A percentile compares a stretch with the other conserved stretches of the same genome.
Evolutionary conservation across 92 coral and sea anemone species (phyloP).

Genomic region (Phenganax marumi): DNA sequence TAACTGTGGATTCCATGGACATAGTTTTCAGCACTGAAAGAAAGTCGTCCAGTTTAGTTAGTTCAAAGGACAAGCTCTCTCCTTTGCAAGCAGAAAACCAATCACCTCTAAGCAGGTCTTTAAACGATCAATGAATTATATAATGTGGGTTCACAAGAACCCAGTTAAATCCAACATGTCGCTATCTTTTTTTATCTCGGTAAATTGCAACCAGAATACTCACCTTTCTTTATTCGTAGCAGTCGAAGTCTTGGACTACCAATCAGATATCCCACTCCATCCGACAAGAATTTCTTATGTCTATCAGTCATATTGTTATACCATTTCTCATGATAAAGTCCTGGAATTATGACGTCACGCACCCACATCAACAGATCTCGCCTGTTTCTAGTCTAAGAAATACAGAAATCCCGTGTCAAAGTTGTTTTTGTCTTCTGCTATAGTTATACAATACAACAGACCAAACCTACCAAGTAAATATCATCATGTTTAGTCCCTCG

Average conservation of each 20-base stretch:
- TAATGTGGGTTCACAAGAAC: no score
- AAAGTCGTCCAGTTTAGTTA: not conserved
- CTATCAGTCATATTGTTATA: conserved; percentile 67
- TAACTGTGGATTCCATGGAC: not conserved
- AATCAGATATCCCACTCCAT: conserved; percentile 71
- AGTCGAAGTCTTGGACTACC: conserved; percentile 82
- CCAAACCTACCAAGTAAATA: conserved; percentile 19
- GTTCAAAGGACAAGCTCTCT: no score
- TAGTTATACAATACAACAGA: not conserved
- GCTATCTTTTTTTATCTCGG: no score
- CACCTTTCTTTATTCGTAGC: conserved; percentile 82
- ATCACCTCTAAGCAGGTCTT: no score
- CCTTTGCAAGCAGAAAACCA: no score
- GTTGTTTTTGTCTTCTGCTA: not conserved
- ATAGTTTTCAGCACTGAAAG: not conserved
- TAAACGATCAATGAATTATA: no score
- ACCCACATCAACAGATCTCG: conserved; percentile 81
- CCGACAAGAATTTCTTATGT: conserved; percentile 61
- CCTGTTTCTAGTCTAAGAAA: conserved; percentile 60
- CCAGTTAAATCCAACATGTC: no score
- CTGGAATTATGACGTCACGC: conserved; percentile 67
- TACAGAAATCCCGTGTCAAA: not conserved
- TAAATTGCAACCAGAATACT: not conserved
- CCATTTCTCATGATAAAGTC: conserved; percentile 79
- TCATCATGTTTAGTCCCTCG: conserved; percentile 14